Conservation (phyloP, 2,888 invertebrate species). For the Lasiommata megera region DNA sequence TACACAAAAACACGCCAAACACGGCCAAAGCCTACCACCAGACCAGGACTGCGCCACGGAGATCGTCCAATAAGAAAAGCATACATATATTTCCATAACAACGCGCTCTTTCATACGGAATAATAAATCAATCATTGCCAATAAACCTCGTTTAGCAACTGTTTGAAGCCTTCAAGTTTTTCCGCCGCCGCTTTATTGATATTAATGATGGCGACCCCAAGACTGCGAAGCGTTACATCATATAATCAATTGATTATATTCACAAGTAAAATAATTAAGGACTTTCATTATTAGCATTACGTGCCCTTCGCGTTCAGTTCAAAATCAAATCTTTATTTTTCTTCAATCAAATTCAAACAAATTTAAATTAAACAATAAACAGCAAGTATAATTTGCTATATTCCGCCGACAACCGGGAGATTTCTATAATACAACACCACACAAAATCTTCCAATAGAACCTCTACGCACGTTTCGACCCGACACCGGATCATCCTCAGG, state of each 20-base stretch:
- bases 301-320: too few relatives aligned
- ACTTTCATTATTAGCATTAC: neutral
- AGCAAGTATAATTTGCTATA: too few relatives aligned
- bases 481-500: too few relatives aligned
- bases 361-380: too few relatives aligned
- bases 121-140: neutral
- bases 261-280: neutral
- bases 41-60: too few relatives aligned
- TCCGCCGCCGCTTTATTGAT: neutral
- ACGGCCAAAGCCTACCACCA: too few relatives aligned
- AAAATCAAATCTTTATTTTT: too few relatives aligned
- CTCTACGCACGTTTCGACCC: too few relatives aligned
- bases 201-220: neutral
- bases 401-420: too few relatives aligned
- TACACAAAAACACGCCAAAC: neutral
- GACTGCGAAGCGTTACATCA: neutral
- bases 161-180: neutral
- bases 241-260: neutral
- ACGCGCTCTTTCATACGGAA: neutral
- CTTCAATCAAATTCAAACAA: too few relatives aligned
- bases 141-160: neutral
- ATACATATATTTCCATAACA: neutral
- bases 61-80: neutral
- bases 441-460: too few relatives aligned
- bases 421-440: too few relatives aligned